A percentile compares a stretch with the other conserved stretches of the same genome.
These are phyloP conservation scores for Tadarida brasiliensis DNA, from an alignment of 2,797 vertebrate species.

Conservation along the genomic window DNA sequence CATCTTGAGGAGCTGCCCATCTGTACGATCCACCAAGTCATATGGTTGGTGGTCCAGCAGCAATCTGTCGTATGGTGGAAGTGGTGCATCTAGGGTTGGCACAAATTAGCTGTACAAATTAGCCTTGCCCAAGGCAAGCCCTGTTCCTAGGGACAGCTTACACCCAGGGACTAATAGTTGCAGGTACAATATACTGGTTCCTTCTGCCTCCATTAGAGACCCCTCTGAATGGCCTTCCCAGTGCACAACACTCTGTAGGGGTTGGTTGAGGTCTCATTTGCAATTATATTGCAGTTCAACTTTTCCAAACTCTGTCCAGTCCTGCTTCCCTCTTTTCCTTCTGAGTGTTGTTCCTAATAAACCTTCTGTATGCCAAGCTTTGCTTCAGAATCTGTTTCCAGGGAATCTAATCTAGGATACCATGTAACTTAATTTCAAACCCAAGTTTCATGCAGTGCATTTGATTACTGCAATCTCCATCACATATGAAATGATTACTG, in stretches of 20 bases:
- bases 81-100: background rate
- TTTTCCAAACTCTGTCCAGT: background rate
- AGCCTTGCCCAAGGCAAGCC: background rate
- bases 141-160: background rate
- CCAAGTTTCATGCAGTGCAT: background rate
- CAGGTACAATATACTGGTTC: background rate
- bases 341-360: background rate
- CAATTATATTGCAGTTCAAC: background rate
- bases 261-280: background rate
- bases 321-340: background rate
- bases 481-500: background rate
- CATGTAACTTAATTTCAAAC: background rate
- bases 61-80: background rate
- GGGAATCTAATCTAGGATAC: background rate
- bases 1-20: background rate
- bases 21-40: background rate
- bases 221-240: background rate
- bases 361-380: background rate
- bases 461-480: background rate
- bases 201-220: background rate
- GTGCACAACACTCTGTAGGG: background rate
- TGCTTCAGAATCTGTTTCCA: constrained; percentile 26
- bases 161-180: background rate
- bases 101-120: background rate
- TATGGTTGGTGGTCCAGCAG: background rate